Percentiles rank a stretch among this genome's conserved stretches.
phyloP scores from a whole-genome alignment of 2,797 vertebrate species.

The Scomberomorus guttatus region DNA sequence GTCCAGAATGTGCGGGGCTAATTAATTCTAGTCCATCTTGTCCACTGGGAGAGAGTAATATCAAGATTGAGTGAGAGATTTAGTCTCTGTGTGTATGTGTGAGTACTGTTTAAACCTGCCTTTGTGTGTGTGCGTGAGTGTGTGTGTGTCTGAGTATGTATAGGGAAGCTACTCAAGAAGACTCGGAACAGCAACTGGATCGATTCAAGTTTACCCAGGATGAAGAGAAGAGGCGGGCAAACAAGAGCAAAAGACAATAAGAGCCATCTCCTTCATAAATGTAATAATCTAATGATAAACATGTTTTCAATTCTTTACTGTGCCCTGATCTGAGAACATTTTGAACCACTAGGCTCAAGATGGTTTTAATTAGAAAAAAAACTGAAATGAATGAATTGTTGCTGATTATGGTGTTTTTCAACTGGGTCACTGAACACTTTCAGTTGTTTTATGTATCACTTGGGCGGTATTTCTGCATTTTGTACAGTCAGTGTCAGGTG shows the following conservation, averaged over 20 bases:
- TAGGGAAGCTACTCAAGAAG: conserved; percentile 43
- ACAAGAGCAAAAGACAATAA: conserved; percentile 37
- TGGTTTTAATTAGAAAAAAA: not conserved
- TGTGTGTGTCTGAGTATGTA: conserved; percentile 30
- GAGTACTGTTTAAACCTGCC: not conserved
- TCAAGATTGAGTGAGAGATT: conserved; percentile 55
- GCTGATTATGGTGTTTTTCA: not conserved
- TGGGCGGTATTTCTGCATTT: not conserved
- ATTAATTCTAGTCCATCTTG: conserved; percentile 72
- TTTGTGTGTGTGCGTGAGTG: not conserved
- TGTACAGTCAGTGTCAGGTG: conserved; percentile 3
- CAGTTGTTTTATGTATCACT: conserved; percentile 9
- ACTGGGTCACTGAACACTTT: not conserved
- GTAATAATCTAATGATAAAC: not conserved
- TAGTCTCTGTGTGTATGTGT: not conserved
- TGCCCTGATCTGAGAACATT: not conserved
- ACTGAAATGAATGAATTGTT: not conserved
- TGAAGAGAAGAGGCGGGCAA: conserved; percentile 37
- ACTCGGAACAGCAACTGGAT: conserved; percentile 62
- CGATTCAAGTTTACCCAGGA: conserved; percentile 64
- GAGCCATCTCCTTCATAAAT: not conserved
- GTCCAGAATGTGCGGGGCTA: conserved; percentile 57
- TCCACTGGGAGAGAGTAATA: conserved; percentile 63
- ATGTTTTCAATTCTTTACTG: not conserved
- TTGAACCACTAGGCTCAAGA: not conserved